Conservation (phyloP, 2,888 invertebrate genomes). For the Candidula unifasciata region DNA sequence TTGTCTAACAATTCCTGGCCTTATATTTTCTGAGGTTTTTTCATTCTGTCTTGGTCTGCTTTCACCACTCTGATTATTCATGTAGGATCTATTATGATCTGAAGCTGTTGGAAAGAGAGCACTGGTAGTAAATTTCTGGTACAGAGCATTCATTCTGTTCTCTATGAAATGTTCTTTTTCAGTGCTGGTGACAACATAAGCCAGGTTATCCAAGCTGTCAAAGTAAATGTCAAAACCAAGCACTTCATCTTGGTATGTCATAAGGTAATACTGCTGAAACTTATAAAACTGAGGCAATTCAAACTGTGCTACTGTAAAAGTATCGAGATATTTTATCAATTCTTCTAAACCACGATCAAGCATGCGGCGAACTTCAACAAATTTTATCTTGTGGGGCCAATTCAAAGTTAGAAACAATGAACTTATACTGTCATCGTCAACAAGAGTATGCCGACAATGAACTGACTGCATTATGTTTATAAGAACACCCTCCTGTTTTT, state of each 20-base stretch:
- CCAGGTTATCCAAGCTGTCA: neutral
- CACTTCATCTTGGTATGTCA: neutral
- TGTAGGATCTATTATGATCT: neutral
- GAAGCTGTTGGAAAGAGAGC: neutral
- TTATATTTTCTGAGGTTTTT: neutral
- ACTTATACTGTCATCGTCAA: too few species aligned
- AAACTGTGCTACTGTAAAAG: neutral
- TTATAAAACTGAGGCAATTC: neutral
- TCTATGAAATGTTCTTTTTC: neutral
- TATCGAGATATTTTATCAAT: neutral
- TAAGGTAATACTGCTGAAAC: conserved; percentile 14
- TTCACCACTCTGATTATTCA: neutral
- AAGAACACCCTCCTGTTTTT: neutral
- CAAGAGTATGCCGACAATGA: neutral
- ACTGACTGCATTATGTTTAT: neutral
- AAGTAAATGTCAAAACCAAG: neutral
- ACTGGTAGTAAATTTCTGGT: conserved; percentile 1
- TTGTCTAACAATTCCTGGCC: neutral
- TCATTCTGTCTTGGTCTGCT: neutral
- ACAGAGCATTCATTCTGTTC: neutral
- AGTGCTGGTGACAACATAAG: neutral
- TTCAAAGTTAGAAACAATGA: neutral
- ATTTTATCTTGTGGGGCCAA: conserved; percentile 12
- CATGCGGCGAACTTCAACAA: neutral
- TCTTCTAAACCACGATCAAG: neutral